These are phyloP conservation scores for Limosa lapponica DNA, from an alignment of 2,797 vertebrate genomes.

Conservation along the genomic window DNA sequence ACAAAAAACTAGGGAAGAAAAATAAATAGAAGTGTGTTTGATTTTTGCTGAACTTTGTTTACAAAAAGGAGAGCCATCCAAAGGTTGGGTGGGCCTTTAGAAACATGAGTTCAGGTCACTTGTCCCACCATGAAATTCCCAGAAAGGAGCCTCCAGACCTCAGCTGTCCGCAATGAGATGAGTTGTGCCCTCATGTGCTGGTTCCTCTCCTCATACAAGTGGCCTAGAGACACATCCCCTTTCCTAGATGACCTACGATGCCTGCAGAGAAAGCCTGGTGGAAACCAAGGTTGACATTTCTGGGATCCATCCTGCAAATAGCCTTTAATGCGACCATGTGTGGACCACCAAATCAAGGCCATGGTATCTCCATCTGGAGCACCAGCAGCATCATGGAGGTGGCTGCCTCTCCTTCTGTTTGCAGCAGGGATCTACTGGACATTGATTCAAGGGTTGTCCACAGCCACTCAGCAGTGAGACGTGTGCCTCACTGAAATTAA, in stretches of 20 bases:
- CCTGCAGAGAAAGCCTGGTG: background rate
- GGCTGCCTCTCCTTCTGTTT: background rate
- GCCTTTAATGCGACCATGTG: accelerated
- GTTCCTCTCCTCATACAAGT: background rate
- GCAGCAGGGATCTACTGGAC: background rate
- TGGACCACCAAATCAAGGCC: background rate
- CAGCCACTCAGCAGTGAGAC: background rate
- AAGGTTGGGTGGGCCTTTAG: background rate
- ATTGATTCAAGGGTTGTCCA: background rate
- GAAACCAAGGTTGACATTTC: background rate
- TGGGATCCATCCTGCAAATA: background rate
- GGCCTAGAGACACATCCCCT: background rate
- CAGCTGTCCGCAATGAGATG: background rate
- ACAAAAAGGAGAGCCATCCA: background rate
- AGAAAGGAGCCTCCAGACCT: background rate
- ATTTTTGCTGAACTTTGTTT: background rate
- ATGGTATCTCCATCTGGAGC: background rate
- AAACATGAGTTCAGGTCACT: background rate
- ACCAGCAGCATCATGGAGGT: accelerated
- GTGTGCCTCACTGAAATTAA: accelerated
- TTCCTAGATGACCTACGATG: background rate
- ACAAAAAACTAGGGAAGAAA: background rate
- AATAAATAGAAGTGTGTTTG: background rate
- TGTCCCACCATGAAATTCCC: background rate
- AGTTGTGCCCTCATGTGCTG: accelerated